These are phyloP conservation scores for Alloplasta piceator DNA, from an alignment of 2,888 invertebrate genomes.

Conservation along the genomic window DNA sequence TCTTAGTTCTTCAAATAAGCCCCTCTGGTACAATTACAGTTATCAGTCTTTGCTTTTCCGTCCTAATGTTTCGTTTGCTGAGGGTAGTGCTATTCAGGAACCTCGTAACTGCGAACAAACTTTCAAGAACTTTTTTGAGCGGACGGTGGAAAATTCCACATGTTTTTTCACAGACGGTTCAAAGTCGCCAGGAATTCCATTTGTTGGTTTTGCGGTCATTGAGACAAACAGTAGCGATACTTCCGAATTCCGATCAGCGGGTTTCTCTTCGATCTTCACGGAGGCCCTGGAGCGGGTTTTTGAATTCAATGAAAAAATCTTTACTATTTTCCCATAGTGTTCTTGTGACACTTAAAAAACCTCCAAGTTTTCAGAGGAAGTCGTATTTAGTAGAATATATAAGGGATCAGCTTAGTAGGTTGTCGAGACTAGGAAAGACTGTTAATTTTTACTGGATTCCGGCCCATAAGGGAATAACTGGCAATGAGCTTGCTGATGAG, in stretches of 20 bases:
- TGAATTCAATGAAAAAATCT: not conserved
- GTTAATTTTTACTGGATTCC: slow-evolving; percentile 62
- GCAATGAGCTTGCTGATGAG: slow-evolving; percentile 59
- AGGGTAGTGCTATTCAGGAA: slow-evolving; percentile 22
- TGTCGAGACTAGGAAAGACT: not conserved
- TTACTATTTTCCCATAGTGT: slow-evolving; percentile 52
- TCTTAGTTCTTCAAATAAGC: not conserved
- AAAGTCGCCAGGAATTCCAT: slow-evolving; percentile 2
- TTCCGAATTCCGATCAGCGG: not conserved
- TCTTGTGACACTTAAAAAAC: slow-evolving; percentile 12
- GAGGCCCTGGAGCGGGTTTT: slow-evolving; percentile 38
- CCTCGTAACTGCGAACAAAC: not conserved
- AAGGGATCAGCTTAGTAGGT: slow-evolving; percentile 8
- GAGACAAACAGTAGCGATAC: not conserved
- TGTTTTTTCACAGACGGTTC: slow-evolving; percentile 50
- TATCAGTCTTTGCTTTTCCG: too few relatives aligned
- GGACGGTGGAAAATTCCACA: not conserved
- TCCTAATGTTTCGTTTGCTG: slow-evolving; percentile 11
- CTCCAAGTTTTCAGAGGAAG: slow-evolving; percentile 11
- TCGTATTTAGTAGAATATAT: slow-evolving; percentile 4
- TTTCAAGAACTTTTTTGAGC: not conserved
- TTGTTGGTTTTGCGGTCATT: slow-evolving; percentile 30
- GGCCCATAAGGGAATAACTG: slow-evolving; percentile 55
- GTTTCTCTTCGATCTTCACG: slow-evolving; percentile 52
- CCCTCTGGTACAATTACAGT: too few relatives aligned